phyloP scores from a whole-genome alignment of 2,888 invertebrate genomes.

The Rhingia rostrata region DNA sequence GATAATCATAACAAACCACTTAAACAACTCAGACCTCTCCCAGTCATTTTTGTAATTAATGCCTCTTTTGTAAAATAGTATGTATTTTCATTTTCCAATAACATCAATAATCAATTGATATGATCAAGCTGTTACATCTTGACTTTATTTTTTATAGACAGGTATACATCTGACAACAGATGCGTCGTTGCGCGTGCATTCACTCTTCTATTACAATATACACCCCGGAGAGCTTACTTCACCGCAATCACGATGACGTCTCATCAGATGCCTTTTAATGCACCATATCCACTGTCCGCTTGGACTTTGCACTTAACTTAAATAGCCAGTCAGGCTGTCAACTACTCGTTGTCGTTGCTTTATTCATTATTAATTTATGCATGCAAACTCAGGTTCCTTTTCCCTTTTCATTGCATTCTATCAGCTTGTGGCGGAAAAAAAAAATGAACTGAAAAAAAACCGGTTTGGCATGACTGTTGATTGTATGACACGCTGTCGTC shows the following conservation, averaged over 20 bases:
- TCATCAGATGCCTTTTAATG: conserved; percentile 28
- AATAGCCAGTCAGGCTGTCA: conserved; percentile 55
- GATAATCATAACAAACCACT: too few species aligned
- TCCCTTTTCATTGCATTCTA: background rate
- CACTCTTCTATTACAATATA: background rate
- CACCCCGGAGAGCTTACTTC: background rate
- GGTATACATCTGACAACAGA: background rate
- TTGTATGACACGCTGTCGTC: conserved; percentile 13
- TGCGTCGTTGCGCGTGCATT: background rate
- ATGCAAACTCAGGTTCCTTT: background rate
- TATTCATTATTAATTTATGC: conserved; percentile 8
- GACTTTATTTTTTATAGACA: background rate
- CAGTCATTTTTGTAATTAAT: too few species aligned
- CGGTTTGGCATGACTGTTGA: conserved; percentile 32
- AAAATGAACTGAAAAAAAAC: conserved; percentile 23
- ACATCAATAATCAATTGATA: background rate
- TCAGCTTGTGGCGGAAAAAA: conserved; percentile 1
- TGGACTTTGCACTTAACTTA: conserved; percentile 64
- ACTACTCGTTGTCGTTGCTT: background rate
- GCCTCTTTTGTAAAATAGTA: too few species aligned
- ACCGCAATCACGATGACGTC: conserved; percentile 47
- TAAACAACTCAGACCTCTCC: too few species aligned
- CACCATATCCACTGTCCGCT: conserved; percentile 9
- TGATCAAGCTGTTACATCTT: background rate
- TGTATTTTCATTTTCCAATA: background rate